These are phyloP conservation scores for Epizoanthus scotinus DNA, from an alignment of 92 coral and sea anemone genomes.

Conservation along the genomic window DNA sequence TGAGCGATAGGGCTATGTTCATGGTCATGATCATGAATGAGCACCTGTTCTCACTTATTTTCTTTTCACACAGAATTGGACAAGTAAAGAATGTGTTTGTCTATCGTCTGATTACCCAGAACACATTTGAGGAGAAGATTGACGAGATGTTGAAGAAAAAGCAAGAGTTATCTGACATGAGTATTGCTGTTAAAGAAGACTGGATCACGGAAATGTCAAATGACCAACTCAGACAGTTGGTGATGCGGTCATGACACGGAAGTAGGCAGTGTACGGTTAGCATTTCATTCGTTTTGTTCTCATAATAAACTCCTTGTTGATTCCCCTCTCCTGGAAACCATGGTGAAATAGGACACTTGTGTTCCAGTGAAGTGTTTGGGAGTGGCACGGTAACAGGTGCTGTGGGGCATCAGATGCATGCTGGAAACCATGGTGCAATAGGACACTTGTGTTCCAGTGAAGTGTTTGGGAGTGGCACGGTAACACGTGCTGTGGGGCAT, in stretches of 20 bases:
- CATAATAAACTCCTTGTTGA: too few species aligned
- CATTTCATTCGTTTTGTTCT: not conserved
- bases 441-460: too few species aligned
- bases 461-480: too few species aligned
- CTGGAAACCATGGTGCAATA: too few species aligned
- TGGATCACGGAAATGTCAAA: slow-evolving; percentile 52
- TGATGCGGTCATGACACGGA: slow-evolving; percentile 10
- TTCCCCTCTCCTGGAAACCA: too few species aligned
- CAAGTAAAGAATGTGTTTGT: slow-evolving; percentile 55
- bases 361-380: too few species aligned
- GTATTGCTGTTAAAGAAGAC: slow-evolving; percentile 43
- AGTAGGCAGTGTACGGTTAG: not conserved
- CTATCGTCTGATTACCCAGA: slow-evolving; percentile 48
- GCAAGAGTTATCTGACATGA: slow-evolving; percentile 48
- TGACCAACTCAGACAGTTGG: slow-evolving; percentile 33
- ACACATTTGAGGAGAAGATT: slow-evolving; percentile 50
- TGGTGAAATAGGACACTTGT: too few species aligned
- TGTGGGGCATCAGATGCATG: too few species aligned
- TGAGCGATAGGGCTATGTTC: too few species aligned
- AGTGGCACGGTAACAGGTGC: too few species aligned
- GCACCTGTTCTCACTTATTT: not conserved
- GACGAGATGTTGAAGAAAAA: slow-evolving; percentile 51
- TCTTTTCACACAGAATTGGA: slow-evolving; percentile 30
- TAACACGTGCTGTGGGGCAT: too few species aligned
- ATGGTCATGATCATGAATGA: too few species aligned